Base-by-base conservation (phyloP, 2,797 vertebrate genomes). In the Molossus molossus region DNA sequence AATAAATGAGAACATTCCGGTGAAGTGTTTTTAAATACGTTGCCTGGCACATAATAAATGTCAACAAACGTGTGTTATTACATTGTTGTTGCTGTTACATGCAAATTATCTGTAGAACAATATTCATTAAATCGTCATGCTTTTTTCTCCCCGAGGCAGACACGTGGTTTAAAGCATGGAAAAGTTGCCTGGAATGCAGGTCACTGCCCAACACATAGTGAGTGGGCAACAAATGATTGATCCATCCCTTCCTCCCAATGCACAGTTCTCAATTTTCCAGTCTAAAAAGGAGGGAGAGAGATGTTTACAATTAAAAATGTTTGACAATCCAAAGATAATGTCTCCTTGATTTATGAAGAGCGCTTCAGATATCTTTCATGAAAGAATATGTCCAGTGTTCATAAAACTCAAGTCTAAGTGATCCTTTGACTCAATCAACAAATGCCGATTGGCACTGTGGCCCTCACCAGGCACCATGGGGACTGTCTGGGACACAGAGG, bases 281-380 rank as follows among this genome's bases (percentile, higher is more conserved):
- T 25, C 45, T 69, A 48, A 92, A n/a, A 57, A 77, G 53, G 33
- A 70, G 21, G 25, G 50, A 91, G 37, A 77, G 48, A 48, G 33
- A 95, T 18, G 29, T 45, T 70, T 64, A 48, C 12, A 57, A 88
- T 70, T 40, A 23, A 55, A 95, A 88, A 77, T 14, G 1, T 29
- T 62, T 77, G 70, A 53, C 48, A 92, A 83, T 77, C 58, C 57
- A 92, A 88, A 77, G 70, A 70, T 88, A 62, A 77, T 77, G 33
- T 33, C 62, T 37, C 6, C 21, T 84, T 64, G 1, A 0, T 12
- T 92, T 92, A 75, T 53, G 67, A 86, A 94, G 33, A 48, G 8
- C 67, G 17, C 76, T 62, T 50, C 15, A 70, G 40, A 64, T 4
- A 21, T 27, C 58, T 65, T 86, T 86, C 55, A 62, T 60, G 81